phyloP scores from a whole-genome alignment of 1,140 invertebrate species.

The Ostrea denselamellosa region DNA sequence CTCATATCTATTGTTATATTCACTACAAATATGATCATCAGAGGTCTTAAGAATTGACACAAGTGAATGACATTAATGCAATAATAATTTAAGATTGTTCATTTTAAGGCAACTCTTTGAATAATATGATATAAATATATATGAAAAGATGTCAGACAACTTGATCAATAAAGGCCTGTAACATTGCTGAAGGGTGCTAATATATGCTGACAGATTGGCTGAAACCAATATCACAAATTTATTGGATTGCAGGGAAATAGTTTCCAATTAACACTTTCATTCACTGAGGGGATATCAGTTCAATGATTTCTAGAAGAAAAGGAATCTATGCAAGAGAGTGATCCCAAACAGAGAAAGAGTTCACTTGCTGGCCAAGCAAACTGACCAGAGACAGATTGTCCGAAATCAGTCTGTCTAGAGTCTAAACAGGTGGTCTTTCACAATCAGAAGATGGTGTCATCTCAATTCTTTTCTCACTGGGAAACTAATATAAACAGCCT shows the following conservation, averaged over 20 bases:
- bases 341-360: neutral
- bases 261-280: slow-evolving; percentile 35
- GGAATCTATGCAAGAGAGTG: neutral
- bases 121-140: neutral
- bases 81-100: neutral
- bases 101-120: neutral
- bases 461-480: neutral
- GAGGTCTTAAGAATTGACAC: too few relatives aligned
- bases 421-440: slow-evolving; percentile 30
- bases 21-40: too few relatives aligned
- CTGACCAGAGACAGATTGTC: slow-evolving; percentile 24
- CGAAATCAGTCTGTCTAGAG: neutral
- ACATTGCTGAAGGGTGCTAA: slow-evolving; percentile 15
- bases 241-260: slow-evolving; percentile 32
- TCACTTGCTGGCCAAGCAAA: slow-evolving; percentile 15
- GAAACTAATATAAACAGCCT: neutral
- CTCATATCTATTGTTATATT: neutral
- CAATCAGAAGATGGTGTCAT: neutral
- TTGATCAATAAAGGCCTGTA: neutral
- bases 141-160: neutral
- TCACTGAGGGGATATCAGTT: slow-evolving; percentile 15
- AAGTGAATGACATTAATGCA: too few relatives aligned
- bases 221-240: slow-evolving; percentile 15
- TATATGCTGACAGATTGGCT: neutral
- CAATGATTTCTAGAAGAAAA: neutral